These are phyloP conservation scores for Rhinogobio ventralis DNA, from an alignment of 2,797 vertebrate species.

Conservation along the genomic window DNA sequence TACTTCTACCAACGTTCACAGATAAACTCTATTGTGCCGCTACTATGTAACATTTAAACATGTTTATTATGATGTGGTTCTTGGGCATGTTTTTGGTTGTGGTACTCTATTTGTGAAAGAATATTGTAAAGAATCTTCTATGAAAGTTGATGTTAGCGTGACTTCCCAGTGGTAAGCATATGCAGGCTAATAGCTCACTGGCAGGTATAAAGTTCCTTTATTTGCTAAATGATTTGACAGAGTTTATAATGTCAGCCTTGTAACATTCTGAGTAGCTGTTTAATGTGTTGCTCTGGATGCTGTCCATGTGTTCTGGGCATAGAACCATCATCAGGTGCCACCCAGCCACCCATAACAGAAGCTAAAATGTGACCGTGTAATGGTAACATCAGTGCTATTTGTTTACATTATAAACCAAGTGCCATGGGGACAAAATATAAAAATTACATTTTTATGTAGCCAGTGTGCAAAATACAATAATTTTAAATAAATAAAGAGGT, in stretches of 20 bases:
- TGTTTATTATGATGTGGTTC: background rate
- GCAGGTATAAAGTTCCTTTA: slow-evolving; percentile 12
- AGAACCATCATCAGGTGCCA: slow-evolving; percentile 22
- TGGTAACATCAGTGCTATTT: slow-evolving; percentile 1
- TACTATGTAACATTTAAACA: background rate
- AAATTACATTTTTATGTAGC: background rate
- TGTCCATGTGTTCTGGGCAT: slow-evolving; percentile 30
- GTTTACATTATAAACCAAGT: background rate
- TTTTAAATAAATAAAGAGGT: background rate
- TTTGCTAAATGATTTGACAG: slow-evolving; percentile 22
- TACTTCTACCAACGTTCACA: background rate
- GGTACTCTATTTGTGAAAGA: background rate
- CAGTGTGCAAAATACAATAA: background rate
- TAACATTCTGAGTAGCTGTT: slow-evolving; percentile 21
- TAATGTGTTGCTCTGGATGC: slow-evolving; percentile 26
- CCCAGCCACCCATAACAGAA: background rate
- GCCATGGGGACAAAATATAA: background rate
- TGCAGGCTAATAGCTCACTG: slow-evolving; percentile 22
- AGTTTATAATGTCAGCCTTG: slow-evolving; percentile 34
- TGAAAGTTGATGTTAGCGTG: slow-evolving; percentile 4
- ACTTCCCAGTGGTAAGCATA: slow-evolving; percentile 8
- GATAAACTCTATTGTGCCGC: background rate
- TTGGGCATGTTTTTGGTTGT: background rate
- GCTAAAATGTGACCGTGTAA: background rate
- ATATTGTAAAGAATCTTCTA: background rate